Percentiles rank a stretch among this genome's conserved stretches.
phyloP scores from a whole-genome alignment of 2,888 invertebrate genomes.

The Cryptus armator region DNA sequence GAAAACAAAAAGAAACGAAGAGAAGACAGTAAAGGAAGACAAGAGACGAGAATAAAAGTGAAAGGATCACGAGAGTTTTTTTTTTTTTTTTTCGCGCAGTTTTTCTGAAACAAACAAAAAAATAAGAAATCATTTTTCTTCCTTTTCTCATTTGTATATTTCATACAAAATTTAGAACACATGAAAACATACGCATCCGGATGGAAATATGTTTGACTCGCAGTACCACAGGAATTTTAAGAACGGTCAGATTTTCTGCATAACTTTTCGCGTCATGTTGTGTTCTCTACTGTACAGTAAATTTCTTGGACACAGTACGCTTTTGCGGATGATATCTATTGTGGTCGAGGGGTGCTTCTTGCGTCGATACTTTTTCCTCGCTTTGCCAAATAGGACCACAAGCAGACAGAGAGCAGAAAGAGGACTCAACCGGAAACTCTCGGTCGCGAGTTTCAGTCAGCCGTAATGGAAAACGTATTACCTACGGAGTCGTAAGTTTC shows the following conservation, averaged over 20 bases:
- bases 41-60: neutral
- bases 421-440: slow-evolving; percentile 63
- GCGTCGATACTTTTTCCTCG: slow-evolving; percentile 35
- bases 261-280: neutral
- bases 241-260: neutral
- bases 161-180: slow-evolving; percentile 5
- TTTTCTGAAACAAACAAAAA: slow-evolving; percentile 1
- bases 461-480: slow-evolving; percentile 83
- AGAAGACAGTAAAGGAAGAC: slow-evolving; percentile 19
- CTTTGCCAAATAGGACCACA: neutral
- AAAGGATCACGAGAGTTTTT: slow-evolving; percentile 28
- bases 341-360: slow-evolving; percentile 8
- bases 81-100: neutral
- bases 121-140: neutral
- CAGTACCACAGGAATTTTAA: neutral
- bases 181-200: slow-evolving; percentile 1
- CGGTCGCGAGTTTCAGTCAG: slow-evolving; percentile 71
- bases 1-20: slow-evolving; percentile 34
- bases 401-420: slow-evolving; percentile 21
- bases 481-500: slow-evolving; percentile 79
- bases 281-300: neutral
- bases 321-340: slow-evolving; percentile 17
- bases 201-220: neutral
- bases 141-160: neutral
- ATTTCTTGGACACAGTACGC: neutral